phyloP scores from a whole-genome alignment of 1,140 invertebrate species.

The Nomia melanderi region DNA sequence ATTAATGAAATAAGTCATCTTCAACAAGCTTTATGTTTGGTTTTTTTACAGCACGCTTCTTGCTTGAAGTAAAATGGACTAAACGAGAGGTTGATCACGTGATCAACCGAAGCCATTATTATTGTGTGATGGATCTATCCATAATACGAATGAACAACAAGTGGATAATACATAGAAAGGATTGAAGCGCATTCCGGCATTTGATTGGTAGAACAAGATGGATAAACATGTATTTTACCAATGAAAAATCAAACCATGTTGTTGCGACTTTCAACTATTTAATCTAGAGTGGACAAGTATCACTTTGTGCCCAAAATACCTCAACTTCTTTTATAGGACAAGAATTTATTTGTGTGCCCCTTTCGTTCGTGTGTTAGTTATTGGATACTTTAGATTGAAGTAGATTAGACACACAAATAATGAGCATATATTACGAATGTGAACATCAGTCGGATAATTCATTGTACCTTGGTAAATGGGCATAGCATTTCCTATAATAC shows the following conservation, averaged over 20 bases:
- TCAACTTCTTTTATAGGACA: background rate
- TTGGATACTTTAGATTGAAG: background rate
- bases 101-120: background rate
- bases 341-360: background rate
- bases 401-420: background rate
- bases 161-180: background rate
- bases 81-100: background rate
- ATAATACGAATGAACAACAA: background rate
- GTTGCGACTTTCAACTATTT: background rate
- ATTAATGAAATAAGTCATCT: no score
- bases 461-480: background rate
- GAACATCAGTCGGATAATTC: background rate
- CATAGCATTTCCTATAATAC: constrained; percentile 15
- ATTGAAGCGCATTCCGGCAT: background rate
- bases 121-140: background rate
- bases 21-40: no score
- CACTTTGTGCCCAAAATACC: background rate
- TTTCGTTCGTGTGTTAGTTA: background rate
- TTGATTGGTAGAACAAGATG: background rate
- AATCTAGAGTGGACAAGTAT: background rate
- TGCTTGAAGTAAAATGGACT: background rate
- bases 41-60: background rate
- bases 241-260: background rate
- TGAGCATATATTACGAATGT: background rate
- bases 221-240: no score